Evolutionary conservation across 2,888 invertebrate genomes (phyloP).

Genomic region (Lucinisca nassula): DNA sequence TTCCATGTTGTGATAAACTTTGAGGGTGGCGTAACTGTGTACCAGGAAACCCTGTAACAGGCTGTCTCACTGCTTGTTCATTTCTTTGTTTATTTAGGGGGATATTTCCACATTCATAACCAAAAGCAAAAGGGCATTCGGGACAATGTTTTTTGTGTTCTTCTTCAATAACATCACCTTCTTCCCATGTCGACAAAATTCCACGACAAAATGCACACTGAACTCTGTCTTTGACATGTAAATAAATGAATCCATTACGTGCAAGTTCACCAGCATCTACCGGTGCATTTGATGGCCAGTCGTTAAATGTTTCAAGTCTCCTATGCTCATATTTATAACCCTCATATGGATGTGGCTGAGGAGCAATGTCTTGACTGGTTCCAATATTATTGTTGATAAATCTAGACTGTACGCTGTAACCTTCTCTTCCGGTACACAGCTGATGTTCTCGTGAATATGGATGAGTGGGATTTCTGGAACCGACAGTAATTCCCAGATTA

Average conservation of each 20-base stretch:
- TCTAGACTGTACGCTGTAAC: neutral
- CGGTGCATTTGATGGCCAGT: conserved; percentile 64
- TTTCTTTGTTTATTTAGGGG: conserved; percentile 25
- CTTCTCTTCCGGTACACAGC: neutral
- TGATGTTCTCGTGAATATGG: conserved; percentile 3
- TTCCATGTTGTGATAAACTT: neutral
- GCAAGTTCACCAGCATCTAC: conserved; percentile 67
- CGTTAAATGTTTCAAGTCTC: conserved; percentile 67
- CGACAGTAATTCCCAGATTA: neutral
- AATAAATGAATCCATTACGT: conserved; percentile 72
- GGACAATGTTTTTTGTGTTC: conserved; percentile 75
- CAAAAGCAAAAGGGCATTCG: conserved; percentile 71
- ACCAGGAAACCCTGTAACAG: neutral
- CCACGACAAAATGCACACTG: conserved; percentile 77
- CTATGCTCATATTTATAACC: conserved; percentile 45
- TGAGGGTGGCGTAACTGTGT: neutral
- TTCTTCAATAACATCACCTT: conserved; percentile 68
- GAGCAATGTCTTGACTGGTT: conserved; percentile 48
- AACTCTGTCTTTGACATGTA: conserved; percentile 65
- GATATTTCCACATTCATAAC: conserved; percentile 62
- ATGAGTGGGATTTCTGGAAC: neutral
- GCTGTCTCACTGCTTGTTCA: neutral
- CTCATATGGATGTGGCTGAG: conserved; percentile 48
- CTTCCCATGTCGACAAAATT: conserved; percentile 68
- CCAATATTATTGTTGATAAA: neutral